Evolutionary conservation across 2,113 vertebrate genomes (phyloP).

Genomic region (Tor tambroides): DNA sequence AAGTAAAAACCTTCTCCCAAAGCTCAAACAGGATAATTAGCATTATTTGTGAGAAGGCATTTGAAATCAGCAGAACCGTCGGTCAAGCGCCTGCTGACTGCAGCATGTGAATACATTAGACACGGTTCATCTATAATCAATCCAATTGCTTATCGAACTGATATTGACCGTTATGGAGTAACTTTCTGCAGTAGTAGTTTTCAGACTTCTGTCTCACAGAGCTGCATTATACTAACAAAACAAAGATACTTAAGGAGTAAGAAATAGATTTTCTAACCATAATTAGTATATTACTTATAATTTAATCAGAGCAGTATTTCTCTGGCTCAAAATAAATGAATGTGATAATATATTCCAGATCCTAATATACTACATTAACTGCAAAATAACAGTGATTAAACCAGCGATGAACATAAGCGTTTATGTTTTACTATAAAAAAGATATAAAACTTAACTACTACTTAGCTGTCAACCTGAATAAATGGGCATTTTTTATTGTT

Average conservation of each 20-base stretch:
- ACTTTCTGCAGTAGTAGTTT: conserved; percentile 52
- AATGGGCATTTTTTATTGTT: not conserved
- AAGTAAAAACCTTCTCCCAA: conserved; percentile 46
- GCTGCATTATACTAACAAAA: not conserved
- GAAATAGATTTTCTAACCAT: not conserved
- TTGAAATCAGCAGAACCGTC: conserved; percentile 55
- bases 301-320: not conserved
- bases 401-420: not conserved
- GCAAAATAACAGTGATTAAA: not conserved
- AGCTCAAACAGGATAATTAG: conserved; percentile 50
- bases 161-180: conserved; percentile 60
- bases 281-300: not conserved
- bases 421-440: not conserved
- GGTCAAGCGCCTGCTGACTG: conserved; percentile 48
- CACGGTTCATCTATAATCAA: conserved; percentile 56
- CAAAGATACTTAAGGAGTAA: not conserved
- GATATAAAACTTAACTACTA: too few species aligned
- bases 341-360: not conserved
- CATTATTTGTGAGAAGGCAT: conserved; percentile 57
- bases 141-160: conserved; percentile 57
- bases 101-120: conserved; percentile 59
- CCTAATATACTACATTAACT: not conserved
- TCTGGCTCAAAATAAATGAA: not conserved
- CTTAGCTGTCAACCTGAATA: not conserved
- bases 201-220: conserved; percentile 32